These are phyloP conservation scores for Drosophila quinaria DNA, from an alignment of 2,888 invertebrate genomes.

Conservation along the genomic window DNA sequence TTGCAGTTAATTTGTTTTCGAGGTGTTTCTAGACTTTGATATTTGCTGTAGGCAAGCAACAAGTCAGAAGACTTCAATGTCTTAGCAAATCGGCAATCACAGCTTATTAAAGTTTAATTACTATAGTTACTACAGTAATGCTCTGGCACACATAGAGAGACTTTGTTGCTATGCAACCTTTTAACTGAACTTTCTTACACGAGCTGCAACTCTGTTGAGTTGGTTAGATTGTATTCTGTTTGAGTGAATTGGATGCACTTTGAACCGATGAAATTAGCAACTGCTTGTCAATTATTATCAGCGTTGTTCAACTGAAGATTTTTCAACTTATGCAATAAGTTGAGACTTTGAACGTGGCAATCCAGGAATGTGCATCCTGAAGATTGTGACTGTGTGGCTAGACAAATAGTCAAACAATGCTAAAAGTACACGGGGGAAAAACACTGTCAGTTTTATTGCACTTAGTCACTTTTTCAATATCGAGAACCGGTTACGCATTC, in stretches of 20 bases:
- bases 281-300: slow-evolving; percentile 50
- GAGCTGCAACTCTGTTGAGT: slow-evolving; percentile 12
- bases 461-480: slow-evolving; percentile 42
- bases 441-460: slow-evolving; percentile 32
- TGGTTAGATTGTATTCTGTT: neutral
- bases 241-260: slow-evolving; percentile 51
- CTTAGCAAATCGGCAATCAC: slow-evolving; percentile 22
- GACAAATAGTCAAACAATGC: slow-evolving; percentile 42
- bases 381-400: slow-evolving; percentile 20
- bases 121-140: slow-evolving; percentile 26
- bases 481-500: slow-evolving; percentile 42
- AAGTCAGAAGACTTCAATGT: slow-evolving; percentile 15
- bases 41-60: slow-evolving; percentile 13
- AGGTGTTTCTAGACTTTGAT: slow-evolving; percentile 16
- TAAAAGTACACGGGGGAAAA: slow-evolving; percentile 23
- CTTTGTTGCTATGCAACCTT: slow-evolving; percentile 23
- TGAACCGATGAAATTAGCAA: slow-evolving; percentile 54
- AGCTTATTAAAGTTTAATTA: slow-evolving; percentile 32
- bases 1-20: slow-evolving; percentile 6
- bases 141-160: slow-evolving; percentile 1
- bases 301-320: slow-evolving; percentile 33
- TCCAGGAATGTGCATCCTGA: slow-evolving; percentile 59
- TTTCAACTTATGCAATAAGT: slow-evolving; percentile 22
- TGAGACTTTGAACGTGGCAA: slow-evolving; percentile 51
- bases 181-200: slow-evolving; percentile 6